Evolutionary conservation across 2,797 vertebrate genomes (phyloP).

Genomic region (Propithecus deckenii): DNA sequence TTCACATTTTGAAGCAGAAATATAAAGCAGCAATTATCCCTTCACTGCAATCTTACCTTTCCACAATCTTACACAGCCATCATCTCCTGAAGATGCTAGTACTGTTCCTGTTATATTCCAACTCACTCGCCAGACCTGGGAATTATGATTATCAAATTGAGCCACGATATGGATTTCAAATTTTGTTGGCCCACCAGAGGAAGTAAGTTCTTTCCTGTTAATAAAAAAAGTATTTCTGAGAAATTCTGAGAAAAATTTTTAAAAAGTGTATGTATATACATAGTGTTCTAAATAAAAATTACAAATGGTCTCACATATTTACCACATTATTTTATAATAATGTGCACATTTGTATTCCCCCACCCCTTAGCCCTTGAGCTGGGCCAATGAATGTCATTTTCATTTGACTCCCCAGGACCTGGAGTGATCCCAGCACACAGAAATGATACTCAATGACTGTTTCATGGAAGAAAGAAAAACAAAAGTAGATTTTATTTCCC

Average conservation of each 20-base stretch:
- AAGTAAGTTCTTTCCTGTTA: slow-evolving; percentile 92
- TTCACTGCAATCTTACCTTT: slow-evolving; percentile 89
- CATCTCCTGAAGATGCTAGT: slow-evolving; percentile 96
- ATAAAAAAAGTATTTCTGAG: slow-evolving; percentile 61
- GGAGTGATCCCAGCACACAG: background rate
- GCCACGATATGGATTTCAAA: slow-evolving; percentile 96
- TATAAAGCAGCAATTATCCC: background rate
- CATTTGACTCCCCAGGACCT: background rate
- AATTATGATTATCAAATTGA: slow-evolving; percentile 98
- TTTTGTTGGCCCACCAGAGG: slow-evolving; percentile 93
- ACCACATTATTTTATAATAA: background rate
- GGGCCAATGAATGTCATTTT: background rate
- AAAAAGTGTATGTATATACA: background rate
- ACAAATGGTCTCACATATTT: background rate
- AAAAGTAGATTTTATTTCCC: background rate
- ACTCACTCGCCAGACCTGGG: slow-evolving; percentile 98
- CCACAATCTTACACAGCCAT: slow-evolving; percentile 98
- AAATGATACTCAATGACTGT: background rate
- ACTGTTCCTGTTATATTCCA: slow-evolving; percentile 99
- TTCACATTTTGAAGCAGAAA: slow-evolving; percentile 24
- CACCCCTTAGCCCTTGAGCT: background rate
- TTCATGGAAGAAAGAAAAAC: background rate
- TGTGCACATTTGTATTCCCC: background rate
- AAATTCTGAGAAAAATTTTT: background rate
- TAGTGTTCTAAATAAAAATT: background rate